phyloP scores from a whole-genome alignment of 2,888 invertebrate genomes.

The Lamproptera curius region DNA sequence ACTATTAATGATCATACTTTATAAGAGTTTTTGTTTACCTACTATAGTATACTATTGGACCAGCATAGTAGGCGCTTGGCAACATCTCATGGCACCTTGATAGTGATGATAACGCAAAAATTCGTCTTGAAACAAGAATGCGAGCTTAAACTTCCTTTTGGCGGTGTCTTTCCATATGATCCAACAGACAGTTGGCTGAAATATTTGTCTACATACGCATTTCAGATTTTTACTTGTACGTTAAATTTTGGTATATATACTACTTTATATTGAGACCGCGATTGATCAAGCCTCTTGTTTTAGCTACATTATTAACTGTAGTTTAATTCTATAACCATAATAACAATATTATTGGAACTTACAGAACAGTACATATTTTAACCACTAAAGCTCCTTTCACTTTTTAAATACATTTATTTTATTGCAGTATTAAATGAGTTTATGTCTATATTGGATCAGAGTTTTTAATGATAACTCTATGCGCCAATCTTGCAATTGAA shows the following conservation, averaged over 20 bases:
- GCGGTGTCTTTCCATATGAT: conserved; percentile 45
- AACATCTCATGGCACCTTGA: conserved; percentile 39
- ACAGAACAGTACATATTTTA: too few species aligned
- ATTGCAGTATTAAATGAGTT: conserved; percentile 42
- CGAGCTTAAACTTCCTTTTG: conserved; percentile 40
- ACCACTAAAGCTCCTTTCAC: too few species aligned
- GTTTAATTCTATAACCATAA: too few species aligned
- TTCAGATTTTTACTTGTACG: conserved; percentile 47
- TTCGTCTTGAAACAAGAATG: conserved; percentile 37
- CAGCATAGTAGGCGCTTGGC: conserved; percentile 38
- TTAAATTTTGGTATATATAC: too few species aligned
- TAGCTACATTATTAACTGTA: too few species aligned
- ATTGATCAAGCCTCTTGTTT: too few species aligned
- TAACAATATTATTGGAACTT: too few species aligned
- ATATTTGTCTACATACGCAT: conserved; percentile 43
- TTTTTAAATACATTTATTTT: too few species aligned
- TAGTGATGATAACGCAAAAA: conserved; percentile 36
- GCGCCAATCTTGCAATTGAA: conserved; percentile 42
- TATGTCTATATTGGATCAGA: conserved; percentile 42
- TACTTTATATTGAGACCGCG: too few species aligned
- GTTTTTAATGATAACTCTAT: conserved; percentile 43
- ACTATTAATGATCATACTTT: too few species aligned
- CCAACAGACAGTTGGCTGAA: conserved; percentile 37
- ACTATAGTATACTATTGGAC: conserved; percentile 44
- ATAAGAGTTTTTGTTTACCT: conserved; percentile 13